These are phyloP conservation scores for human (Homo sapiens) DNA, from an alignment of 2,113 vertebrate species.

Conservation along the genomic window DNA sequence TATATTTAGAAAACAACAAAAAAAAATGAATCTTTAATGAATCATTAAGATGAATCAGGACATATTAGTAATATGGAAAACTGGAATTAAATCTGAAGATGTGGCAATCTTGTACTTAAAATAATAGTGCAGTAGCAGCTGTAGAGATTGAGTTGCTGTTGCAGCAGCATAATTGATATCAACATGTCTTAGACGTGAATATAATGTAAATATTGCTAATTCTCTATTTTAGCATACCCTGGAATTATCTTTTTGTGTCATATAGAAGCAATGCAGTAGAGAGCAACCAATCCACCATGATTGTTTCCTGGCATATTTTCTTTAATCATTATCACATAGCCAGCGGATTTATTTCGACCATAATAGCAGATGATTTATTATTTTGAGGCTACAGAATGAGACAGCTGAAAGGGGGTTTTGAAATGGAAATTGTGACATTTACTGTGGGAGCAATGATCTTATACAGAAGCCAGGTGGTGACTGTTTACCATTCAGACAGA, in stretches of 20 bases:
- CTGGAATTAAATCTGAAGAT: neutral
- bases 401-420: conserved; percentile 80
- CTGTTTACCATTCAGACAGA: conserved; percentile 81
- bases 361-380: conserved; percentile 78
- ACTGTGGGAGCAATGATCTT: conserved; percentile 79
- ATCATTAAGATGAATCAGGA: neutral
- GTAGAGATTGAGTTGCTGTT: neutral
- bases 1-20: neutral
- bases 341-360: conserved; percentile 52
- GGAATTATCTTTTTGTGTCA: neutral
- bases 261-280: neutral
- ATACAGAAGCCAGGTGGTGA: conserved; percentile 82
- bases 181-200: neutral
- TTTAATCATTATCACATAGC: conserved; percentile 10
- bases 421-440: conserved; percentile 86
- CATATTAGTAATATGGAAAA: neutral
- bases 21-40: neutral
- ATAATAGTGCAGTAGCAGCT: neutral
- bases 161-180: neutral
- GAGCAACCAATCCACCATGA: neutral
- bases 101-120: neutral
- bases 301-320: neutral
- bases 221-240: neutral
- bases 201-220: neutral
- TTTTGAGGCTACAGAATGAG: conserved; percentile 77